Conservation (phyloP, 2,113 vertebrate genomes). For the Corythoichthys haematopterus region DNA sequence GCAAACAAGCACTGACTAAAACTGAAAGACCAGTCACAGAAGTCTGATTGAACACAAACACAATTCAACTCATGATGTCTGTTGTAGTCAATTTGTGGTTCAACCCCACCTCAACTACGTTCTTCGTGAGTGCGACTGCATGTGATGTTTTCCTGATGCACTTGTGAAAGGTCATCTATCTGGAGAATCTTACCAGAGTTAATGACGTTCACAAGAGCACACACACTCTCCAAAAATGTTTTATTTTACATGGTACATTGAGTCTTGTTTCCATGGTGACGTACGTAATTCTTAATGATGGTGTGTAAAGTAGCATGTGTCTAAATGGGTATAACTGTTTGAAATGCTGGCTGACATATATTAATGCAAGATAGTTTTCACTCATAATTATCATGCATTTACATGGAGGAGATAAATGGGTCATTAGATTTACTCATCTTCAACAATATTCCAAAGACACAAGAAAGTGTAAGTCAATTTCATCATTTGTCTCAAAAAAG, state of each 20-base stretch:
- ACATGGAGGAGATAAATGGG: neutral
- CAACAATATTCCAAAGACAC: neutral
- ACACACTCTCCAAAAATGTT: neutral
- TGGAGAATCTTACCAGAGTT: neutral
- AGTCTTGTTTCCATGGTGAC: constrained; percentile 34
- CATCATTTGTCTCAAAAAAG: neutral
- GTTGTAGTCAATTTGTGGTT: neutral
- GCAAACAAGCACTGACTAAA: no score
- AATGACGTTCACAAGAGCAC: neutral
- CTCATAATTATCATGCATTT: neutral
- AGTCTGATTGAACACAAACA: no score
- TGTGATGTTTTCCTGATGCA: neutral
- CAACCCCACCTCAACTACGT: neutral
- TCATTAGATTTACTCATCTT: neutral
- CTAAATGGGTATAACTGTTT: neutral
- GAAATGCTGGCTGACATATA: neutral
- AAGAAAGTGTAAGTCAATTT: neutral
- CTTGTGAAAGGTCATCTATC: neutral
- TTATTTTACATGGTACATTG: neutral
- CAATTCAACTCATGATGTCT: no score
- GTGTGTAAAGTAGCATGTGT: constrained; percentile 11
- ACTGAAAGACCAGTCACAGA: no score
- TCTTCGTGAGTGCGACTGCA: neutral
- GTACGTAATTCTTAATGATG: constrained; percentile 13
- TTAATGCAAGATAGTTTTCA: neutral